phyloP scores from a whole-genome alignment of 2,113 vertebrate species.

The Phocoena sinus region DNA sequence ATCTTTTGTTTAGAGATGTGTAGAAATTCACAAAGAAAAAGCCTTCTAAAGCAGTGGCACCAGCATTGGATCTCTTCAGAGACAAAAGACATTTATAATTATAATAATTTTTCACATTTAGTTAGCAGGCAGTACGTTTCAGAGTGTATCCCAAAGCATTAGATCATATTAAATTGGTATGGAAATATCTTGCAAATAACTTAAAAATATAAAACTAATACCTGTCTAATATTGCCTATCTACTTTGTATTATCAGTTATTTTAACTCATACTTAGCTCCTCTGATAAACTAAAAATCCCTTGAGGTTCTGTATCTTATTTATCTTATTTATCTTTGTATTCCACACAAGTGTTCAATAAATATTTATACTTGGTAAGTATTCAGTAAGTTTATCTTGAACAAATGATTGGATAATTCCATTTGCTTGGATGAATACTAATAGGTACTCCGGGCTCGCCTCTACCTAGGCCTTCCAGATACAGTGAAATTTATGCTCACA shows the following conservation, averaged over 20 bases:
- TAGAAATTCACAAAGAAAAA: background rate
- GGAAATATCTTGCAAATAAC: constrained; percentile 7
- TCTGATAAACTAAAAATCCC: background rate
- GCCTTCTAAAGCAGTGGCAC: background rate
- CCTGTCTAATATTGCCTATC: background rate
- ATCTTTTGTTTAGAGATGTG: background rate
- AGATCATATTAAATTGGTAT: background rate
- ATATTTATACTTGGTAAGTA: background rate
- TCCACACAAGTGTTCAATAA: background rate
- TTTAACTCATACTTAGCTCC: background rate
- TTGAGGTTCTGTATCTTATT: background rate
- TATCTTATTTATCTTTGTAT: background rate
- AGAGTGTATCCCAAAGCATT: background rate
- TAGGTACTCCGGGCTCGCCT: accelerated
- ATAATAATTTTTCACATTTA: background rate
- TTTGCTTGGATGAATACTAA: background rate
- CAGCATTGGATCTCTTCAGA: background rate
- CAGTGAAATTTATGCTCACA: background rate
- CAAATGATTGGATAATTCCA: background rate
- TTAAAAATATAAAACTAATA: background rate
- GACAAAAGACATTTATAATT: background rate
- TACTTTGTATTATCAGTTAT: background rate
- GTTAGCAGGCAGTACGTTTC: background rate
- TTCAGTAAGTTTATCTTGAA: background rate
- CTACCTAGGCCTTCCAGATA: background rate